These are phyloP conservation scores for Adelognathus sp. DNA, from an alignment of 2,888 invertebrate genomes.

Conservation along the genomic window DNA sequence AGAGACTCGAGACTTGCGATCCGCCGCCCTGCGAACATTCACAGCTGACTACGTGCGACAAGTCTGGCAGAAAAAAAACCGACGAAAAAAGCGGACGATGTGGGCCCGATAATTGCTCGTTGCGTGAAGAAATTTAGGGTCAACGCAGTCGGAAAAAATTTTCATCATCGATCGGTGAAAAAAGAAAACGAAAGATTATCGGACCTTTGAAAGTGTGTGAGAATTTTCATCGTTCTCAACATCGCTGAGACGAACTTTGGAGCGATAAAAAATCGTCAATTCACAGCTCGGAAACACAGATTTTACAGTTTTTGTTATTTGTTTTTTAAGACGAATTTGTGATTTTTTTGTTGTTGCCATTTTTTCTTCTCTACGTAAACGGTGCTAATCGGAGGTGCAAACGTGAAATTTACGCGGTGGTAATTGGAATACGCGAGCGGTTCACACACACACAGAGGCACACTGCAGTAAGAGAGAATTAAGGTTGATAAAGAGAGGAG, in stretches of 20 bases:
- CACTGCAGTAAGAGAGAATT: no score
- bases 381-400: slow-evolving; percentile 48
- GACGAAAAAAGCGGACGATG: neutral
- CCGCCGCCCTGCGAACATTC: slow-evolving; percentile 17
- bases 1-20: neutral
- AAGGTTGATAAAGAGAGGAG: slow-evolving; percentile 8
- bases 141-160: neutral
- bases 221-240: no score
- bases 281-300: no score
- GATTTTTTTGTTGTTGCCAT: neutral
- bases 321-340: no score
- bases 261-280: no score
- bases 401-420: slow-evolving; percentile 46
- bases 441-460: no score
- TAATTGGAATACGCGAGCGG: slow-evolving; percentile 42
- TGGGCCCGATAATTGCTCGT: slow-evolving; percentile 20
- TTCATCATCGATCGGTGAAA: neutral
- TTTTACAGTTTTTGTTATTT: no score
- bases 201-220: no score
- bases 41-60: slow-evolving; percentile 33
- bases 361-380: neutral
- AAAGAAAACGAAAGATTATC: neutral
- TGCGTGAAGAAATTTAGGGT: no score
- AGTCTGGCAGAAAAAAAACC: neutral
- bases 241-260: no score